phyloP scores from a whole-genome alignment of 2,888 invertebrate genomes.

The Ypsolopha sequella region DNA sequence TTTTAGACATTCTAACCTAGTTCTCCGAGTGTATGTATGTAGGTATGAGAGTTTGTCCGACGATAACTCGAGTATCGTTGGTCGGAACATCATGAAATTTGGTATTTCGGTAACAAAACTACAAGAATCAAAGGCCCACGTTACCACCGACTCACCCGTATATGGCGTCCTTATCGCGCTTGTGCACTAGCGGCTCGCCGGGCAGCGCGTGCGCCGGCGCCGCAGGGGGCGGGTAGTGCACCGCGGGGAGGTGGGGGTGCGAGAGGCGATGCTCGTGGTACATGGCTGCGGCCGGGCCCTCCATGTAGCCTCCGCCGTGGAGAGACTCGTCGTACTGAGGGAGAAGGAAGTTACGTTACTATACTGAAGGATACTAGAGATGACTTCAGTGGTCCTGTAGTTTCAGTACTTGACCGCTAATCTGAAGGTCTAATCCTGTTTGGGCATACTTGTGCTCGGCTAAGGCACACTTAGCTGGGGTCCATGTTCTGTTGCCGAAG shows the following conservation, averaged over 20 bases:
- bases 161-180: conserved; percentile 98
- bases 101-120: not conserved
- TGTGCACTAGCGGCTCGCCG: conserved; percentile 91
- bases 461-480: no score
- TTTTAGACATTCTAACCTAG: no score
- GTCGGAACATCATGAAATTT: no score
- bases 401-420: no score
- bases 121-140: conserved; percentile 22
- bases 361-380: not conserved
- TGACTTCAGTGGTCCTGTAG: not conserved
- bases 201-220: conserved; percentile 92
- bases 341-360: not conserved
- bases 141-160: conserved; percentile 90
- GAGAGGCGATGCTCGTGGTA: conserved; percentile 88
- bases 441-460: no score
- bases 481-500: no score
- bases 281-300: conserved; percentile 72
- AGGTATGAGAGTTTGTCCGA: no score
- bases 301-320: conserved; percentile 88
- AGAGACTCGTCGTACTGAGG: conserved; percentile 96
- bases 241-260: conserved; percentile 78
- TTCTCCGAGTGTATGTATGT: no score
- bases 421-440: no score
- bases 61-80: no score
- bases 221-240: conserved; percentile 87